Percentiles rank a stretch among this genome's conserved stretches.
Evolutionary conservation across 1,140 invertebrate genomes (phyloP).

Genomic region (Diprion similis): DNA sequence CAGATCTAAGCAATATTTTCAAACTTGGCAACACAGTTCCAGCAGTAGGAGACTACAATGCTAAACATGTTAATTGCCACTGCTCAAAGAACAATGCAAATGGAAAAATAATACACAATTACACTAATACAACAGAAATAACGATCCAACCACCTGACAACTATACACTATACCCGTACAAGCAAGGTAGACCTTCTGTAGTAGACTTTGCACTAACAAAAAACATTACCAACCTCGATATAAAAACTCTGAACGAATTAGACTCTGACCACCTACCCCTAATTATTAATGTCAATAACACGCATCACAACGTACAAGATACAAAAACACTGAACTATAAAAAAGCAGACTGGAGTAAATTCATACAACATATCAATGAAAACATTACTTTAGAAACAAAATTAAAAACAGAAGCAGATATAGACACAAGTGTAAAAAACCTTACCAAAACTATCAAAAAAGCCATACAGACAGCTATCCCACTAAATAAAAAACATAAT

Average conservation of each 20-base stretch:
- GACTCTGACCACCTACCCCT: constrained; percentile 31
- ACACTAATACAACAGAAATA: constrained; percentile 7
- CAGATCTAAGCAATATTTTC: constrained; percentile 25
- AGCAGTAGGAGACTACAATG: constrained; percentile 27
- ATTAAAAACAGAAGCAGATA: not conserved
- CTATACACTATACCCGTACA: constrained; percentile 17
- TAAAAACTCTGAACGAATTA: constrained; percentile 26
- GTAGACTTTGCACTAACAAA: constrained; percentile 23
- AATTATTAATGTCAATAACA: not conserved
- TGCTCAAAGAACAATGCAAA: constrained; percentile 25
- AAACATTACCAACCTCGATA: constrained; percentile 9
- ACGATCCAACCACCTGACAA: constrained; percentile 11
- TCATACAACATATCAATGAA: constrained; percentile 21
- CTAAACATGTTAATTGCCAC: constrained; percentile 31
- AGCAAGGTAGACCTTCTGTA: not conserved
- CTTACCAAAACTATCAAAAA: constrained; percentile 9
- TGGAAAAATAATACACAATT: constrained; percentile 21
- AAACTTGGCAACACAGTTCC: constrained; percentile 19
- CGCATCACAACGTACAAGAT: not conserved
- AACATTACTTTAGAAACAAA: constrained; percentile 16
- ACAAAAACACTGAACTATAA: constrained; percentile 16
- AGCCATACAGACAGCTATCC: constrained; percentile 11
- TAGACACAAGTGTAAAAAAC: constrained; percentile 3
- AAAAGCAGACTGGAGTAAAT: constrained; percentile 30
- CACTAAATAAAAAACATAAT: not conserved